Percentiles rank a stretch among this genome's conserved stretches.
Evolutionary conservation across 2,113 vertebrate genomes (phyloP).

Genomic region (Prunella himalayana): DNA sequence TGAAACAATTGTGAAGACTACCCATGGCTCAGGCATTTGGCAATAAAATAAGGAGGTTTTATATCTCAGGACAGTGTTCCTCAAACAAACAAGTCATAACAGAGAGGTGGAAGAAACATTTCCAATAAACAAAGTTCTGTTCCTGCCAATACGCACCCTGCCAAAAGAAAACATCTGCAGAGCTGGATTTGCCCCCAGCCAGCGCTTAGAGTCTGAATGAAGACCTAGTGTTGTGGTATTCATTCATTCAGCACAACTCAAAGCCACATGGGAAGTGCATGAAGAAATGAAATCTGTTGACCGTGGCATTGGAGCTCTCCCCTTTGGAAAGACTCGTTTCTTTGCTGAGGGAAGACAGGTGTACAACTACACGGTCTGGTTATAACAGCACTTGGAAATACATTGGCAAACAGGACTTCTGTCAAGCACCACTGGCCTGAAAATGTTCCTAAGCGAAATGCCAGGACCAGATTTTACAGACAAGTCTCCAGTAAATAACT

Average conservation of each 20-base stretch:
- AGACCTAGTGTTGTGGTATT: background rate
- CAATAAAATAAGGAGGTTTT: background rate
- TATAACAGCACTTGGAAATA: background rate
- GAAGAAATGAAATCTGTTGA: background rate
- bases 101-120: background rate
- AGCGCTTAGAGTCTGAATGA: background rate
- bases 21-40: background rate
- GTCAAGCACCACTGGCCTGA: background rate
- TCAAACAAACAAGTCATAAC: background rate
- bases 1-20: background rate
- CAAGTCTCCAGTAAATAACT: background rate
- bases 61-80: background rate
- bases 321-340: background rate
- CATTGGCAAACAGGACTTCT: background rate
- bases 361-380: background rate
- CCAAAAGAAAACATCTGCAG: background rate
- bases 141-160: background rate
- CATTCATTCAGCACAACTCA: background rate
- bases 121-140: background rate
- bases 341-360: background rate
- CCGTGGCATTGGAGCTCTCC: background rate
- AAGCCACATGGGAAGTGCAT: background rate
- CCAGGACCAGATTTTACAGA: background rate
- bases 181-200: background rate
- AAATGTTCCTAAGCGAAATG: background rate